Base-by-base conservation (phyloP, 2,113 vertebrate species). In the Catharus minimus region DNA sequence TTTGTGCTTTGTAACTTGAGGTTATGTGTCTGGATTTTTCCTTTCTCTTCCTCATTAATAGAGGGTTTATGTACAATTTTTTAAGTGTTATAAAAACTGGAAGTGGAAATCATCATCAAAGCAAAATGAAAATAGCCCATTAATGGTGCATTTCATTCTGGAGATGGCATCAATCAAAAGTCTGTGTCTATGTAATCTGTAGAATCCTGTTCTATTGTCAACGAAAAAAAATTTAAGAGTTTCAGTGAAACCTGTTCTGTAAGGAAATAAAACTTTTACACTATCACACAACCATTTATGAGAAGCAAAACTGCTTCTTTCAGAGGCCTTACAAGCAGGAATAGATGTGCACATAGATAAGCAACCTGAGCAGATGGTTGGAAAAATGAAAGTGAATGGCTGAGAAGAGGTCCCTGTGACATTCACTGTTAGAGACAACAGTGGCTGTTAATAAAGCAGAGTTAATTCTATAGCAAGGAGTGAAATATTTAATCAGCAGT, bases 401-500 rank as follows among this genome's bases (percentile, higher is more conserved):
- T 95, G 92, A 94, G 91, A 88, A 95, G 94, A 96, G 78, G 82
- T 97, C 93, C 93, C 75, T 88, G 26, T 97, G 96, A 97, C 97
- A 95, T 95, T 96, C 95, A 84, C 73, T 95, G 56, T 91, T 83
- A 95, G 86, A 96, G 91, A 96, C 93, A 97, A 95, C 92, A 84
- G 94, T 96, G 92, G 65, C 87, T 97, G 92, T 96, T 97, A 95
- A 98, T 96, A 96, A 94, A 96, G 90, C 95, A 92, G 82, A 96
- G 93, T 85, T 96, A 97, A 98, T 97, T 97, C 93, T 97, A 72
- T 95, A 96, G 95, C 90, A 94, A 95, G 94, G 86, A 97, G 92
- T 95, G 94, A 98, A 98, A 97, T 98, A 98, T 97, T 98, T 97
- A 98, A 98, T 97, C 97, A 98, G 92, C 94, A 94, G 91, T 77